Conservation (phyloP, 1,140 invertebrate genomes). For the Elymnias hypermnestra region DNA sequence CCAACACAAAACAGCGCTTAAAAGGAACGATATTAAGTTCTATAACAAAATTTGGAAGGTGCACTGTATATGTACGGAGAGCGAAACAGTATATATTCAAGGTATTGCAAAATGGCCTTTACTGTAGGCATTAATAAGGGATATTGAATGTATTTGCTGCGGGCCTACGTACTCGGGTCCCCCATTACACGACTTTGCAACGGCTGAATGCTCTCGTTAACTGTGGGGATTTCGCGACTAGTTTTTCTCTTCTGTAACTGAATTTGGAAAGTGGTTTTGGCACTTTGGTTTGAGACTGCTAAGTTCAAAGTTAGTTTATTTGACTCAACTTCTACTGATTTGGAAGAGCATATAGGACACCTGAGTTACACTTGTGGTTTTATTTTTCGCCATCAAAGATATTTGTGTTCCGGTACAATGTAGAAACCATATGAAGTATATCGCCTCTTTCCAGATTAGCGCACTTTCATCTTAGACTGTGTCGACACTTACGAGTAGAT, state of each 20-base stretch:
- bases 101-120: conserved; percentile 2
- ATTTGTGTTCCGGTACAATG: too few species aligned
- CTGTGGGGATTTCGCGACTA: conserved; percentile 23
- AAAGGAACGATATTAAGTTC: neutral
- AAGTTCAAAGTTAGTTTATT: conserved; percentile 15
- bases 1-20: conserved; percentile 6
- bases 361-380: too few species aligned
- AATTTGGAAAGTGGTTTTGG: conserved; percentile 25
- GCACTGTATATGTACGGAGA: neutral
- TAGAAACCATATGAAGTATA: too few species aligned
- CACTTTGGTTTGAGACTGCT: conserved; percentile 16
- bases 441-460: too few species aligned
- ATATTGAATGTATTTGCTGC: neutral
- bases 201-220: conserved; percentile 25
- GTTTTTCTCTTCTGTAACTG: conserved; percentile 25
- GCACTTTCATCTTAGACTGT: too few species aligned
- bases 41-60: neutral
- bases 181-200: conserved; percentile 24
- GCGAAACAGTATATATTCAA: neutral
- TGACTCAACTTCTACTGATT: too few species aligned
- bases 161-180: conserved; percentile 7
- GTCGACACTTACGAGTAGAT: too few species aligned
- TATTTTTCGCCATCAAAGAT: too few species aligned
- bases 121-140: neutral
- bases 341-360: too few species aligned